These are phyloP conservation scores for Tadarida brasiliensis DNA, from an alignment of 2,797 vertebrate species.

Conservation along the genomic window DNA sequence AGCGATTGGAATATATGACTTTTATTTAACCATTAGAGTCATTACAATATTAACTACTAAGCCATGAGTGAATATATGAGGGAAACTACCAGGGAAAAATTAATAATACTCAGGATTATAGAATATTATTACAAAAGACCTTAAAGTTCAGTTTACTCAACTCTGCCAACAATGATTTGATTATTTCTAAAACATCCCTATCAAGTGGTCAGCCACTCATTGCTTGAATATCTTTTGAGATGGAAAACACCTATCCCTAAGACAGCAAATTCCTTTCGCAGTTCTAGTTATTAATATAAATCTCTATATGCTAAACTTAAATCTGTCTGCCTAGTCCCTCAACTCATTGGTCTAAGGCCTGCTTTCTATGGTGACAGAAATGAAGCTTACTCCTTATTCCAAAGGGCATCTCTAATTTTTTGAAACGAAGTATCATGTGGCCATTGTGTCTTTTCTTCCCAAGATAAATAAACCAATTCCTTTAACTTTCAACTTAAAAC, in stretches of 20 bases:
- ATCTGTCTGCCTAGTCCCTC: neutral
- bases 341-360: neutral
- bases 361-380: neutral
- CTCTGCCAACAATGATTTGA: neutral
- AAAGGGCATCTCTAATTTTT: neutral
- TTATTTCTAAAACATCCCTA: neutral
- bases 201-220: neutral
- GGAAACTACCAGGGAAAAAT: neutral
- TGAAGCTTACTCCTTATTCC: neutral
- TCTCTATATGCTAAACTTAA: neutral
- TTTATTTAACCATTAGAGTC: neutral
- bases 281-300: neutral
- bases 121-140: neutral
- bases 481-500: neutral
- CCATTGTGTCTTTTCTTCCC: neutral
- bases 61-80: neutral
- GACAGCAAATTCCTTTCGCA: neutral
- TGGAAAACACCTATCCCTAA: neutral
- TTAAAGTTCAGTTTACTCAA: slow-evolving; percentile 5
- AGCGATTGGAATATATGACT: neutral
- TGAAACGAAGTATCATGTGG: neutral
- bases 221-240: neutral
- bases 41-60: slow-evolving; percentile 1
- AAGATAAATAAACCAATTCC: neutral
- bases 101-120: neutral